Percentiles rank a stretch among this genome's conserved stretches.
Conservation (phyloP, 1,140 invertebrate genomes). For the Drosophila pallidifrons region DNA sequence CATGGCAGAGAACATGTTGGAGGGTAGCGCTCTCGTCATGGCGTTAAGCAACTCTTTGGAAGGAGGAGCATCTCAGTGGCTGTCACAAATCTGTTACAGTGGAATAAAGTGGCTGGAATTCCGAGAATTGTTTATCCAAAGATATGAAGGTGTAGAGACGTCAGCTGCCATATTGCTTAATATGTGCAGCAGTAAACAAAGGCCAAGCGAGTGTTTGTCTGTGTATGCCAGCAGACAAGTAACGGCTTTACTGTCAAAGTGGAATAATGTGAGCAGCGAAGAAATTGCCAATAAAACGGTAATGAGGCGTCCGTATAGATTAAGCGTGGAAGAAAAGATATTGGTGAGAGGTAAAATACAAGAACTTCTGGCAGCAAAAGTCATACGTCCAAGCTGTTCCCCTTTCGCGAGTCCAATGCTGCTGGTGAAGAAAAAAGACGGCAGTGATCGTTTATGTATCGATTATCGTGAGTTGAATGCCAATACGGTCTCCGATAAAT, state of each 20-base stretch:
- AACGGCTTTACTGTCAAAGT: constrained; percentile 25
- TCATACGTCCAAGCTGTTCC: too few relatives aligned
- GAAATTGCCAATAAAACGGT: constrained; percentile 19
- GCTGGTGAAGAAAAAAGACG: too few relatives aligned
- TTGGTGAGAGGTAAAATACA: too few relatives aligned
- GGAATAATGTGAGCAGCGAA: constrained; percentile 20
- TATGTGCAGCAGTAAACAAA: constrained; percentile 22
- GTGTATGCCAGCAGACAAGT: constrained; percentile 19
- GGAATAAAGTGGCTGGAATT: constrained; percentile 19
- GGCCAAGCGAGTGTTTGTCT: constrained; percentile 11
- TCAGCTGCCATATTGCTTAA: constrained; percentile 14
- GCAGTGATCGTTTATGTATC: too few relatives aligned
- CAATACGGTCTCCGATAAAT: constrained; percentile 5
- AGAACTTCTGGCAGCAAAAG: too few relatives aligned
- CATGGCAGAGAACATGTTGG: constrained; percentile 2
- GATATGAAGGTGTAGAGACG: constrained; percentile 23
- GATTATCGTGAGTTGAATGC: background rate
- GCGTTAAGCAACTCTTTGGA: constrained; percentile 6
- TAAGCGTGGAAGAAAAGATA: too few relatives aligned
- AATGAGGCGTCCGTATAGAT: background rate
- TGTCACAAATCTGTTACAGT: constrained; percentile 8
- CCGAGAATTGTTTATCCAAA: constrained; percentile 11
- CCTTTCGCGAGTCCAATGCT: too few relatives aligned
- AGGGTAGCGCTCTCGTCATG: constrained; percentile 8
- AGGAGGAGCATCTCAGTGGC: constrained; percentile 10